Evolutionary conservation across 1,140 invertebrate species (phyloP), one percentile per base, ranked within the genome.

Genomic region (Galleria mellonella): DNA sequence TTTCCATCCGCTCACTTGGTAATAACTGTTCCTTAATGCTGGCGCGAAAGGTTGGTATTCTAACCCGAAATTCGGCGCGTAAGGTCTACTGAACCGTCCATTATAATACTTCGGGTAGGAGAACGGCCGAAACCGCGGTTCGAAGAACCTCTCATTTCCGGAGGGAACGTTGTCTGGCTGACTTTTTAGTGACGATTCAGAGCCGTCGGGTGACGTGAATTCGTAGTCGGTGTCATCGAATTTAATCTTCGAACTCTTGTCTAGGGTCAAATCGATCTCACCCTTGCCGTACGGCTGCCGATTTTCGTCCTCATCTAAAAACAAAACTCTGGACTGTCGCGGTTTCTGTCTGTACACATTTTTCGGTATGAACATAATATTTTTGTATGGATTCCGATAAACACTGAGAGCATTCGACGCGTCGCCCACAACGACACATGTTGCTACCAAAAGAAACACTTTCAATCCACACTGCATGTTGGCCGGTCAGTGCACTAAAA

Each of bases 401-500:
- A 69, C 63, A 47, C 69, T 77, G 2, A 81, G 49, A 50, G 78
- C 78, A 39, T 70, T 72, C 51, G 59, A 74, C 47, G 74, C 58
- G 51, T 83, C 81, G 47, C 56, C 68, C 15, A 72, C 68, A 9
- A 59, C 67, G 30, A 72, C 64, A 17, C 74, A 60, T 46, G 74
- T 72, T 35, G 64, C 66, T 29, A 82, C 53, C 29, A 86, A 48
- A 49, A 87, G 50, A 51, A 86, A 58, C 49, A 86, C 74, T 81
- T 86, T 87, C 85, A 77, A 86, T 63, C 51, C 70, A 74, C 79
- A 65, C 72, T 75, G 10, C 85, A 87, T 87, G 55, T 78, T 82
- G 66, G 15, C 11, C 75, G 81, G 75, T 79, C 75, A 83, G 56
- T 77, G 74, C 52, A 58, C 74, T 48, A 23, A 23, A 23, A 57